Conservation (phyloP, 2,888 invertebrate species). For the Lamellibrachia columna region DNA sequence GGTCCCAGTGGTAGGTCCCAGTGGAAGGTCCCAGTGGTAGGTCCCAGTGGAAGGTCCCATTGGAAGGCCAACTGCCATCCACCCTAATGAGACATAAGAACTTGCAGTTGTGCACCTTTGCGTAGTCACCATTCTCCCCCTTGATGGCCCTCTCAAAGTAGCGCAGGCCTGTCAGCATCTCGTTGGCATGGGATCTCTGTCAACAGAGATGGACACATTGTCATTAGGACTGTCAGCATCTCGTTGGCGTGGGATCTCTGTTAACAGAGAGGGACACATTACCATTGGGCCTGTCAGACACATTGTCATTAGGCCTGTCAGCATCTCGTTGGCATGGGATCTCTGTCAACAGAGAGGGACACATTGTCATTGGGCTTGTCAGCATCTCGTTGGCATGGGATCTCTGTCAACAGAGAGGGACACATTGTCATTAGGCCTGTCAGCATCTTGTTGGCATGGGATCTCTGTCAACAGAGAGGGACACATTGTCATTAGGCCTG, state of each 20-base stretch:
- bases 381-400: conserved; percentile 57
- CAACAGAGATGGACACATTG: conserved; percentile 22
- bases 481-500: background rate
- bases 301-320: background rate
- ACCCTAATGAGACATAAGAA: too few relatives aligned
- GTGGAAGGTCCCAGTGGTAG: too few relatives aligned
- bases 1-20: too few relatives aligned
- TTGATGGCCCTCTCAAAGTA: conserved; percentile 68
- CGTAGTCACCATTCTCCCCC: conserved; percentile 33
- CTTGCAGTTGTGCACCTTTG: conserved; percentile 31
- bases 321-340: conserved; percentile 58
- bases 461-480: conserved; percentile 52
- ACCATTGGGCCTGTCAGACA: too few relatives aligned
- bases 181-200: conserved; percentile 70
- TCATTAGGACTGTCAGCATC: background rate
- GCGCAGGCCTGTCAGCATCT: conserved; percentile 70
- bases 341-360: conserved; percentile 45
- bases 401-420: conserved; percentile 46
- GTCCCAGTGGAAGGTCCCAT: too few relatives aligned
- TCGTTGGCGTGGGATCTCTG: conserved; percentile 63
- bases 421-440: background rate
- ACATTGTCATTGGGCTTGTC: background rate
- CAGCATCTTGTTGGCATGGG: conserved; percentile 51
- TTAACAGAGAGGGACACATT: background rate
- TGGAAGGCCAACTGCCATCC: too few relatives aligned